Evolutionary conservation across 2,888 invertebrate species (phyloP).

Genomic region (Gerris lacustris): DNA sequence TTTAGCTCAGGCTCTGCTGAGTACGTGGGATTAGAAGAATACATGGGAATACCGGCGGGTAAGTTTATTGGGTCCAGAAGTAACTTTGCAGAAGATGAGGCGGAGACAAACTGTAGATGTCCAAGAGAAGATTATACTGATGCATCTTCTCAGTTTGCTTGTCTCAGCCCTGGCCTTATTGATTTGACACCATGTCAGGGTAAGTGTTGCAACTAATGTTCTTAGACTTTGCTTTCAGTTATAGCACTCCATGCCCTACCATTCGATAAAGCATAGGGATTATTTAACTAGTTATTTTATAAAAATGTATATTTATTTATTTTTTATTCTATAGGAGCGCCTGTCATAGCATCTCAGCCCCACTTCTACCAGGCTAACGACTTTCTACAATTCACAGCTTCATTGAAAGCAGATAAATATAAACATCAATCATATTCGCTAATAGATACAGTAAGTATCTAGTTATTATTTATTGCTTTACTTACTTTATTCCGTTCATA

Average conservation of each 20-base stretch:
- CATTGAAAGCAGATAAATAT: neutral
- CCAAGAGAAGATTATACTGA: neutral
- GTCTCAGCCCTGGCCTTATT: conserved; percentile 23
- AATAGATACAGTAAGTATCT: neutral
- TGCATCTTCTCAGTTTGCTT: conserved; percentile 7
- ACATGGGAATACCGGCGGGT: conserved; percentile 41
- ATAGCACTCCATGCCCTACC: no score
- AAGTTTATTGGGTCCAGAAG: conserved; percentile 13
- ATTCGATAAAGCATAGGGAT: no score
- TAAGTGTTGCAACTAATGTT: neutral
- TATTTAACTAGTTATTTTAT: no score
- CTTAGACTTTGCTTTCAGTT: no score
- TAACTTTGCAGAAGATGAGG: neutral
- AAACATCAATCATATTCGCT: neutral
- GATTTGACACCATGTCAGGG: conserved; percentile 24
- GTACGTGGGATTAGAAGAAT: conserved; percentile 37
- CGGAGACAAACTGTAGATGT: neutral
- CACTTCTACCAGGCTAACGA: neutral
- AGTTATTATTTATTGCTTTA: no score
- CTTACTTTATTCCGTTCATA: no score
- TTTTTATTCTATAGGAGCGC: neutral
- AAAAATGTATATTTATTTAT: no score
- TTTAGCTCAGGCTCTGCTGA: conserved; percentile 41
- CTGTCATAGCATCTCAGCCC: neutral
- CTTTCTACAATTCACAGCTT: neutral